Base-by-base conservation (phyloP, 2,113 vertebrate species). In the Silurus asotus region DNA sequence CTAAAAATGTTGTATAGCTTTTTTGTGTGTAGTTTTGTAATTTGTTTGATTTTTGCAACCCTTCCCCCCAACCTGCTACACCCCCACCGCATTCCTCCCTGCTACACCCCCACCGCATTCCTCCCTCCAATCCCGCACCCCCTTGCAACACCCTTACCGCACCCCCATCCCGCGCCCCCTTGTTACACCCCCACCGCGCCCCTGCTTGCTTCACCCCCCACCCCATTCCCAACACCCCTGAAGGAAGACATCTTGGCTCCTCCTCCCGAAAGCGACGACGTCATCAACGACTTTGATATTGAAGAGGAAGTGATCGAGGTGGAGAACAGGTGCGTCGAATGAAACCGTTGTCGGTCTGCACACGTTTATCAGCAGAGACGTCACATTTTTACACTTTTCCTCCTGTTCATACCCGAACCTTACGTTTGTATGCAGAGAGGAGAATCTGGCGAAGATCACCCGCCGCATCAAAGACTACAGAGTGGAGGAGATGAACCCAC, bases 271-370 rank as follows among this genome's bases (percentile, higher is more conserved):
- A 99, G 99, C 0, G 98, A 99, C 72, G 98, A 99, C 25, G 97
- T 99, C 84, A 93, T 99, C 88, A 99, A 99, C 84, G 98, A 99
- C 90, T 99, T 99, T 95, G 98, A 99, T 92, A 99, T 99, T n/a
- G 98, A 99, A 92, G 98, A 99, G 88, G 98, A 99, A 93, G 97
- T 99, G 88, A 96, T 99, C 89, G 97, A 99, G 93, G 98, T 99
- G 83, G 97, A 99, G 92, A 99, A 99, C 87, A 97, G 98, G 98
- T 97, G 69, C 88, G 94, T 89, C 9, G 37, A 8, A 78, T 61
- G 13, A 19, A 37, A 37, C 37, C 37, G 37, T 37, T 37, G 37
- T 37, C 37, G 37, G 37, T 15, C 10, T 9, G 49, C 13, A 2
- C 64, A 3, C 28, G 13, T 82, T 8, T 55, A 48, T 75, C 17